Percentiles rank a stretch among this genome's conserved stretches.
Conservation (phyloP, 2,113 vertebrate genomes). For the Vulpes lagopus region DNA sequence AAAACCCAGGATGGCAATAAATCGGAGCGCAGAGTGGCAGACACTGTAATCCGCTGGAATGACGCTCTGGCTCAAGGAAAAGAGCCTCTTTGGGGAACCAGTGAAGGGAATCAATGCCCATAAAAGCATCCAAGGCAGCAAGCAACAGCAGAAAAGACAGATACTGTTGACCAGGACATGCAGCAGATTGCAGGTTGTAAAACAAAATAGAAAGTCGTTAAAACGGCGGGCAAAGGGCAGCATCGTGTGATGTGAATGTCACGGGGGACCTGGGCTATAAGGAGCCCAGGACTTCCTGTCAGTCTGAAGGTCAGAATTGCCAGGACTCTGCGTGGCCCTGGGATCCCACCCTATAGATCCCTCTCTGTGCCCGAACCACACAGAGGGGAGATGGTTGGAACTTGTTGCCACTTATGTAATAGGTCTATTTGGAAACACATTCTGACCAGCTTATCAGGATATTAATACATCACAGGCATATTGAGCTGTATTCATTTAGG, state of each 20-base stretch:
- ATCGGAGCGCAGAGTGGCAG: conserved; percentile 79
- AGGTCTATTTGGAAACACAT: conserved; percentile 76
- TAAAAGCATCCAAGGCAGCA: conserved; percentile 74
- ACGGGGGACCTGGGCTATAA: neutral
- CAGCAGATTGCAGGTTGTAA: conserved; percentile 77
- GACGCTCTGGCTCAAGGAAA: conserved; percentile 77
- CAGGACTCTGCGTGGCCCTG: neutral
- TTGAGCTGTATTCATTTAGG: conserved; percentile 83
- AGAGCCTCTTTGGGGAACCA: conserved; percentile 80
- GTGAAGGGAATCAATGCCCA: conserved; percentile 79
- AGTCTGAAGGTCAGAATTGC: conserved; percentile 42
- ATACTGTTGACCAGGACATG: conserved; percentile 73
- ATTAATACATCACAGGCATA: conserved; percentile 81
- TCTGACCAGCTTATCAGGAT: conserved; percentile 78
- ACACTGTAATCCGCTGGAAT: conserved; percentile 75
- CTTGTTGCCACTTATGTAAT: conserved; percentile 71
- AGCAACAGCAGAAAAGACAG: conserved; percentile 66
- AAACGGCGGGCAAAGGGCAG: conserved; percentile 65
- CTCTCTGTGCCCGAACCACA: neutral
- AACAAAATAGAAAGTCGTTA: conserved; percentile 80
- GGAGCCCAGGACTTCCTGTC: neutral
- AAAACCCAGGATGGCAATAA: conserved; percentile 80
- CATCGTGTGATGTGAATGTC: neutral
- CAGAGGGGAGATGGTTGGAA: conserved; percentile 9
- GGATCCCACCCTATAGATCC: neutral